These are phyloP conservation scores for Nudaria mundana DNA, from an alignment of 2,888 invertebrate genomes.

Conservation along the genomic window DNA sequence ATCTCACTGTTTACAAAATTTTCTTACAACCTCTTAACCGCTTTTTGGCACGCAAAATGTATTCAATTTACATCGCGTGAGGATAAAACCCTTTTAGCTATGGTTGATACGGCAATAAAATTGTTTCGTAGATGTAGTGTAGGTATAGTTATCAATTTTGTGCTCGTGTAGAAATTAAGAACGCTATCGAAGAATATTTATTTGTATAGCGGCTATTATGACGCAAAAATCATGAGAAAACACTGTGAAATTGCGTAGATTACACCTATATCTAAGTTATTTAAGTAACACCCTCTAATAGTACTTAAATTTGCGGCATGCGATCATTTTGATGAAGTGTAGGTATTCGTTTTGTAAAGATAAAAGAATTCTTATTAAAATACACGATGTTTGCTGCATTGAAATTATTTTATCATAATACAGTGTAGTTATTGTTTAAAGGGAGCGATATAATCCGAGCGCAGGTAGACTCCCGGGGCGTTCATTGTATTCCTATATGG, in stretches of 20 bases:
- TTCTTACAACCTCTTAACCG: conserved; percentile 62
- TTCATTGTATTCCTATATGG: conserved; percentile 81
- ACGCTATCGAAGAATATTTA: conserved; percentile 33
- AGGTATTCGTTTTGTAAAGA: conserved; percentile 45
- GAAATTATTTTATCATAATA: conserved; percentile 78
- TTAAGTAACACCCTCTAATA: conserved; percentile 5
- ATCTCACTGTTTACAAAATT: conserved; percentile 66
- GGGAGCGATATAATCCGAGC: conserved; percentile 73
- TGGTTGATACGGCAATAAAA: conserved; percentile 51
- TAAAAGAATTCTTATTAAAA: conserved; percentile 69
- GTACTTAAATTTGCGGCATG: conserved; percentile 24
- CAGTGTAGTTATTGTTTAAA: conserved; percentile 75
- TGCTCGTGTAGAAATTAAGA: conserved; percentile 42
- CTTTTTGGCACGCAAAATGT: conserved; percentile 70
- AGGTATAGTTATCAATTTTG: conserved; percentile 43
- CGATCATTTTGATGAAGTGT: conserved; percentile 37
- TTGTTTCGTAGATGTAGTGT: conserved; percentile 42
- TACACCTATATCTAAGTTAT: conserved; percentile 19
- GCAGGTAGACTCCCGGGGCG: conserved; percentile 69
- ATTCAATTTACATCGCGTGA: conserved; percentile 62
- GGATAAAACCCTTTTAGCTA: conserved; percentile 59
- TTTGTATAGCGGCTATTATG: conserved; percentile 27
- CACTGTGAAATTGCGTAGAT: conserved; percentile 16
- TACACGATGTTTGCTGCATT: conserved; percentile 72
- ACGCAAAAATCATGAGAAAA: conserved; percentile 18